These are phyloP conservation scores for Elgaria multicarinata DNA, from an alignment of 2,113 vertebrate species.

Conservation along the genomic window DNA sequence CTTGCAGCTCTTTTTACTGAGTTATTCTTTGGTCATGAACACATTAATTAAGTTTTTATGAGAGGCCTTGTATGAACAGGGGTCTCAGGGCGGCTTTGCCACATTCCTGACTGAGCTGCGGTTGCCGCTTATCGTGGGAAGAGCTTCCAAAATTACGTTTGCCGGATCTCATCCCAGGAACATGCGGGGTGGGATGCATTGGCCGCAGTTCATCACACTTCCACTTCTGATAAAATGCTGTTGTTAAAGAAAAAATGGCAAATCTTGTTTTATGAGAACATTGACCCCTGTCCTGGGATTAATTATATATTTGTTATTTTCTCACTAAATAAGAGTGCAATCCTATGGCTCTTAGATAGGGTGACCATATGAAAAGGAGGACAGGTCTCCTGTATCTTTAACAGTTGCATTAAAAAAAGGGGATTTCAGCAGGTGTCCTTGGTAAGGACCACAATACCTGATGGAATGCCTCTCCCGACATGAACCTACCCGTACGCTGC, in stretches of 20 bases:
- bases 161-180: not conserved
- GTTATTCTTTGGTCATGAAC: conserved; percentile 3
- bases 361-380: no score
- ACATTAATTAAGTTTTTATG: conserved; percentile 4
- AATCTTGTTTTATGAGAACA: no score
- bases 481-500: no score
- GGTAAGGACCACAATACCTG: no score
- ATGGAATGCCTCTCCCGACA: no score
- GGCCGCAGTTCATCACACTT: not conserved
- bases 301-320: not conserved
- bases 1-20: not conserved
- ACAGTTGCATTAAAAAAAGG: no score
- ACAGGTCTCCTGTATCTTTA: no score
- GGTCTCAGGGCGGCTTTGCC: not conserved
- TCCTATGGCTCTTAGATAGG: no score
- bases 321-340: not conserved
- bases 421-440: no score
- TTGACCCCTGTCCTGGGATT: no score
- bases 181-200: not conserved
- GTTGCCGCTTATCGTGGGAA: not conserved
- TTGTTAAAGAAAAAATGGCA: no score
- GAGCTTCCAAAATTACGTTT: not conserved
- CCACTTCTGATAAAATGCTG: no score
- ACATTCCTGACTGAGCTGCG: not conserved
- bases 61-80: not conserved